Evolutionary conservation across 2,113 vertebrate species (phyloP), one percentile per base, ranked within the genome.

Genomic region (Climacteris rufus): DNA sequence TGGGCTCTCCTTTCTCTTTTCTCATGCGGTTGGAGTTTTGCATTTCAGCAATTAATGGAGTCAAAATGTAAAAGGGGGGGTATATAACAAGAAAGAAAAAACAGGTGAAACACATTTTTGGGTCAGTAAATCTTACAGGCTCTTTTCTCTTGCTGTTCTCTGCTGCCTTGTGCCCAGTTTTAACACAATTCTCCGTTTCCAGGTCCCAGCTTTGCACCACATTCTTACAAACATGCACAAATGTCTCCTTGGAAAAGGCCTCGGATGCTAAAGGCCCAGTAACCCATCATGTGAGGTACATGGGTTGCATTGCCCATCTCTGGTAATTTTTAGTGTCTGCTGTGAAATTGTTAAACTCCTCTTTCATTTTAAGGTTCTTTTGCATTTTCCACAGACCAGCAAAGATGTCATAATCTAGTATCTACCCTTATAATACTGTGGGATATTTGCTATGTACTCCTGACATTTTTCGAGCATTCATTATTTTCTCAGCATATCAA

Each of bases 401-500:
- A 70, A 53, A 93, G 71, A 63, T 45, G 24, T 33, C 28, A 0
- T 11, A 72, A 80, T 75, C 80, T 88, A 50, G 19, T 27, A n/a
- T 47, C 75, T 57, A 21, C 35, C 70, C 59, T 65, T 60, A 1
- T 8, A 31, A 47, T 82, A 68, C 75, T 50, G 72, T 77, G 72
- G 63, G 59, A 81, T 31, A 77, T 35, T 86, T 39, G 16, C 50
- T 90, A 21, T 1, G 6, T 21, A 25, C 60, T 83, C 47, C 63
- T 78, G 59, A 70, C 17, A 66, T 81, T 83, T 74, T 90, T 61
- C 72, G 24, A 81, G 33, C 47, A n/a, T 39, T 70, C 88, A 69
- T 74, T 94, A 76, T 94, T 83, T 94, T 83, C 75, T 88, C 71
- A 77, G 78, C 50, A n/a, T 83, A 85, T 80, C 78, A 61, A 70